A percentile compares a stretch with the other conserved stretches of the same genome.
phyloP scores from a whole-genome alignment of 1,140 invertebrate species.

The Nasonia giraulti region DNA sequence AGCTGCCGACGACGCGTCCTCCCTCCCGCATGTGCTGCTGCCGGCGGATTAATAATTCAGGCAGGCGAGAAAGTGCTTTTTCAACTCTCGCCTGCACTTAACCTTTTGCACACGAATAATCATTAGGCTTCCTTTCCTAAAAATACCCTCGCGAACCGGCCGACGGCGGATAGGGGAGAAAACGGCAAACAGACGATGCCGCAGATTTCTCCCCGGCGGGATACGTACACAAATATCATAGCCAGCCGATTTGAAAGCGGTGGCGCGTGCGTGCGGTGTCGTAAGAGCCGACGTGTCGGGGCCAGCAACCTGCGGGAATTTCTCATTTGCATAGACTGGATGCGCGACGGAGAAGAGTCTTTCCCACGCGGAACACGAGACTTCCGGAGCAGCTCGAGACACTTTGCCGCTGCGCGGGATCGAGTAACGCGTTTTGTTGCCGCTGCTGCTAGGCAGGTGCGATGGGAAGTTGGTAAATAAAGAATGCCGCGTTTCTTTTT shows the following conservation, averaged over 20 bases:
- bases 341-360: background rate
- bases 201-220: background rate
- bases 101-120: slow-evolving; percentile 36
- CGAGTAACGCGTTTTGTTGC: background rate
- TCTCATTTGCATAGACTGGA: slow-evolving; percentile 23
- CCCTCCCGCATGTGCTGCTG: too few relatives aligned
- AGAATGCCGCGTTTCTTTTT: too few relatives aligned
- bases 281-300: too few relatives aligned
- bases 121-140: slow-evolving; percentile 23
- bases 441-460: background rate
- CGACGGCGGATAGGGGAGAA: too few relatives aligned
- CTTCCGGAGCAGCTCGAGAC: slow-evolving; percentile 55
- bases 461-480: background rate
- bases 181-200: background rate
- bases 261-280: too few relatives aligned
- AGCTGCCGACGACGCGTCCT: too few relatives aligned
- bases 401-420: background rate
- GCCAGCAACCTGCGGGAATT: background rate
- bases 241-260: background rate
- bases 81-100: background rate
- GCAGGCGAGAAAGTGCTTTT: background rate
- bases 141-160: background rate
- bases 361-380: slow-evolving; percentile 57
- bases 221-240: background rate
- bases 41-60: too few relatives aligned